These are phyloP conservation scores for Lota lota DNA, from an alignment of 2,113 vertebrate genomes.

Conservation along the genomic window DNA sequence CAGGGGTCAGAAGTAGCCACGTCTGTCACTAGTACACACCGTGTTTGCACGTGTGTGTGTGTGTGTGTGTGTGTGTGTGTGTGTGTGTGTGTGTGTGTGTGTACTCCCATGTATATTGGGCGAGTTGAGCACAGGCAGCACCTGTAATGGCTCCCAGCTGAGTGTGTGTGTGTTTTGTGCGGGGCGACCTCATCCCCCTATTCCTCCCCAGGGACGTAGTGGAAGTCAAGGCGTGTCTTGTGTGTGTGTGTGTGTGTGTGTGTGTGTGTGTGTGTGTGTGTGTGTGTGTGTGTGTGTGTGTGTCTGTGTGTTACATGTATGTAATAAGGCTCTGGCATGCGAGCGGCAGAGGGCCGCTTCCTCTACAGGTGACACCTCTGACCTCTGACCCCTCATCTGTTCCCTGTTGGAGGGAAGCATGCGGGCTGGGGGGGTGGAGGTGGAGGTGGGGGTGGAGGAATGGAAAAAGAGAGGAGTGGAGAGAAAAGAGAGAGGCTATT, in stretches of 20 bases:
- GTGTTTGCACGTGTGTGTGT: conserved; percentile 29
- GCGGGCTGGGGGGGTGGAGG: conserved; percentile 35
- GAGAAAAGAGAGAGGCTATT: neutral
- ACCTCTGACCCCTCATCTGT: conserved; percentile 81
- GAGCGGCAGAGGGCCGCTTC: conserved; percentile 72
- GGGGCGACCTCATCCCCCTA: neutral
- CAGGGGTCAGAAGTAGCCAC: conserved; percentile 62
- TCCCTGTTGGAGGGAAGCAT: conserved; percentile 61
- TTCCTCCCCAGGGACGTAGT: conserved; percentile 21
- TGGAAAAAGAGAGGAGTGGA: conserved; percentile 23
- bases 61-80: conserved; percentile 21
- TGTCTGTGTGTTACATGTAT: conserved; percentile 42
- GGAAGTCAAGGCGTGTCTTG: conserved; percentile 8
- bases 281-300: neutral
- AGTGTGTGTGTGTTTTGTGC: conserved; percentile 22
- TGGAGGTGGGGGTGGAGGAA: conserved; percentile 25
- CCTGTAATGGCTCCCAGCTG: conserved; percentile 81
- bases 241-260: neutral
- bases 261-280: conserved; percentile 44
- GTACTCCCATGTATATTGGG: neutral
- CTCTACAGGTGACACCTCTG: conserved; percentile 80
- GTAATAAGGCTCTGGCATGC: conserved; percentile 76
- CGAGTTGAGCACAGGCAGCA: conserved; percentile 36
- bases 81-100: conserved; percentile 23
- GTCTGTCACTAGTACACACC: conserved; percentile 45